Evolutionary conservation across 2,888 invertebrate genomes (phyloP).

Genomic region (Drosophila koepferae): DNA sequence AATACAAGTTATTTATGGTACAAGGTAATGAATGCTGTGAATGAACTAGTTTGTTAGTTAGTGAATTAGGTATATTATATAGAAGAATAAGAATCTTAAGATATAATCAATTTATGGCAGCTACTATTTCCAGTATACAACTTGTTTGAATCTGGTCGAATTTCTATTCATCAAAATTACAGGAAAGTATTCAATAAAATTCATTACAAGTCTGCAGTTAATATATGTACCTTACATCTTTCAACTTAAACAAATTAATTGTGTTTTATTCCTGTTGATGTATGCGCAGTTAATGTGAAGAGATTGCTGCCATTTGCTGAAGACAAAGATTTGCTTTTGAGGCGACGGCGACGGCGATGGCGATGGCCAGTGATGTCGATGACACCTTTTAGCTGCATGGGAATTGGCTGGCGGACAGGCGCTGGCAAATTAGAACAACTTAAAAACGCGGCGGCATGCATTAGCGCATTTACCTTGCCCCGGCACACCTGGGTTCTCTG

Average conservation of each 20-base stretch:
- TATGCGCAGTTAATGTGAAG: slow-evolving; percentile 14
- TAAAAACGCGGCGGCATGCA: slow-evolving; percentile 77
- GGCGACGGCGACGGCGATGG: slow-evolving; percentile 32
- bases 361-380: slow-evolving; percentile 40
- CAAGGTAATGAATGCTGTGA: slow-evolving; percentile 8
- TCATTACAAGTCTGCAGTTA: too few relatives aligned
- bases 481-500: not conserved
- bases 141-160: too few relatives aligned
- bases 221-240: not conserved
- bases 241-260: not conserved
- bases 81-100: not conserved
- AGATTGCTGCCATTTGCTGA: slow-evolving; percentile 16
- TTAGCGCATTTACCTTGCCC: slow-evolving; percentile 60
- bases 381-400: slow-evolving; percentile 57
- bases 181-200: too few relatives aligned
- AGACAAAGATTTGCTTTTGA: not conserved
- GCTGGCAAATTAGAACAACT: slow-evolving; percentile 76
- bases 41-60: slow-evolving; percentile 2
- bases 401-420: slow-evolving; percentile 18
- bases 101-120: not conserved
- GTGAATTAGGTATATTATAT: not conserved
- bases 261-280: not conserved
- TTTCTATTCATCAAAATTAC: too few relatives aligned
- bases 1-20: slow-evolving; percentile 23
- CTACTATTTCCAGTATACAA: not conserved